Conservation (phyloP, 2,888 invertebrate genomes). For the Papilio gigon region DNA sequence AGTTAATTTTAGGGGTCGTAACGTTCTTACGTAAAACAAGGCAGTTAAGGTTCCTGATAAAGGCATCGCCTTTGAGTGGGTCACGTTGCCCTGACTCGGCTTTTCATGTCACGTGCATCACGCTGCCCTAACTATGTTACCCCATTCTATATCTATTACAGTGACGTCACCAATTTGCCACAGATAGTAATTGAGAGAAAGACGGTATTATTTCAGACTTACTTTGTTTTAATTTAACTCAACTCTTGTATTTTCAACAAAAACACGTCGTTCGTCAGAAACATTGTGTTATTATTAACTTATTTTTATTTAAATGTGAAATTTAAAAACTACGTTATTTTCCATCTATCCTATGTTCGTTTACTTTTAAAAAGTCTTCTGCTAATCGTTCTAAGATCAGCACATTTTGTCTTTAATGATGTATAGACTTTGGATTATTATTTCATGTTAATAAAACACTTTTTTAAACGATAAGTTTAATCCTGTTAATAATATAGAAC, state of each 20-base stretch:
- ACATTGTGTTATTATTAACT: too few relatives aligned
- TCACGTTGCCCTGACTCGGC: slow-evolving; percentile 30
- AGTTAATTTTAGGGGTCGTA: not conserved
- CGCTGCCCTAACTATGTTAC: slow-evolving; percentile 22
- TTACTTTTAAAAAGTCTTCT: too few relatives aligned
- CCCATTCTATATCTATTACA: slow-evolving; percentile 24
- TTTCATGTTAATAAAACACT: too few relatives aligned
- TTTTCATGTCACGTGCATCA: slow-evolving; percentile 30
- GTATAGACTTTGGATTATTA: too few relatives aligned
- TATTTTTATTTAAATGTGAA: too few relatives aligned
- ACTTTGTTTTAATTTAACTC: not conserved
- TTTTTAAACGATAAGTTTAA: too few relatives aligned
- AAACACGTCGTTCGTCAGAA: too few relatives aligned
- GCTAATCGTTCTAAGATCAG: too few relatives aligned
- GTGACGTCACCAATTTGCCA: slow-evolving; percentile 26
- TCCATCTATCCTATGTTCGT: too few relatives aligned
- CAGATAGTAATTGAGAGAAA: slow-evolving; percentile 17
- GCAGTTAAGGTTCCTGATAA: slow-evolving; percentile 7
- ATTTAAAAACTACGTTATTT: too few relatives aligned
- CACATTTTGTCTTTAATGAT: too few relatives aligned
- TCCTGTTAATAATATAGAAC: not conserved
- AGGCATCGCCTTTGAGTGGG: slow-evolving; percentile 20
- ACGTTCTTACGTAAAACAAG: slow-evolving; percentile 21
- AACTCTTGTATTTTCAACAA: not conserved
- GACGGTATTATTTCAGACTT: not conserved